A percentile compares a stretch with the other conserved stretches of the same genome.
These are phyloP conservation scores for Galaxea fascicularis DNA, from an alignment of 92 coral and sea anemone genomes.

Conservation along the genomic window DNA sequence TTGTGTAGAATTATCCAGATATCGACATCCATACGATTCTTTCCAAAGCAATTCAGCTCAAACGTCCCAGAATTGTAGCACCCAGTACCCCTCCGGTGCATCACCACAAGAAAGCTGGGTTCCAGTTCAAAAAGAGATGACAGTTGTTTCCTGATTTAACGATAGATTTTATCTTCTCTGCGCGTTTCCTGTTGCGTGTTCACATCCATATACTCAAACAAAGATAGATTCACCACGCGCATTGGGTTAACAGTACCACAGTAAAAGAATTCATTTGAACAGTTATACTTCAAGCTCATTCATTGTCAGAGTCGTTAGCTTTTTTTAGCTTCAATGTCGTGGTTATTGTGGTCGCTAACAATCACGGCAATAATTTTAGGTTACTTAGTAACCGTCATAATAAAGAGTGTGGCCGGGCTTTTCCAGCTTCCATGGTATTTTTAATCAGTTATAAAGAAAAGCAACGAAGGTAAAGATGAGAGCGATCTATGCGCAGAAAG, in stretches of 20 bases:
- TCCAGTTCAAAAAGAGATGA: slow-evolving; percentile 78
- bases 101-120: slow-evolving; percentile 69
- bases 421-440: background rate
- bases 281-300: too few species aligned
- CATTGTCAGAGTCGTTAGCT: too few species aligned
- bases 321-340: too few species aligned
- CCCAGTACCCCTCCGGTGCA: slow-evolving; percentile 53
- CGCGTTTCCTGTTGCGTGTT: background rate
- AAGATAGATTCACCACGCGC: too few species aligned
- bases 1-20: slow-evolving; percentile 92
- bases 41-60: slow-evolving; percentile 91
- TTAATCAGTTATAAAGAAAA: too few species aligned
- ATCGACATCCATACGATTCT: slow-evolving; percentile 89
- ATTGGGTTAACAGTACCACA: too few species aligned
- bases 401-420: background rate
- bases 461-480: too few species aligned
- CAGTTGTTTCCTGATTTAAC: background rate
- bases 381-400: background rate
- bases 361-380: too few species aligned
- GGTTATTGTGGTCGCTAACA: too few species aligned
- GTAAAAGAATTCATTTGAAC: too few species aligned
- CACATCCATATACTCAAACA: too few species aligned
- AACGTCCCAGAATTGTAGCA: slow-evolving; percentile 54
- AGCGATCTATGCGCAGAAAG: too few species aligned
- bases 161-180: background rate